phyloP scores from a whole-genome alignment of 2,797 vertebrate species.

The Bradypodion ventrale region DNA sequence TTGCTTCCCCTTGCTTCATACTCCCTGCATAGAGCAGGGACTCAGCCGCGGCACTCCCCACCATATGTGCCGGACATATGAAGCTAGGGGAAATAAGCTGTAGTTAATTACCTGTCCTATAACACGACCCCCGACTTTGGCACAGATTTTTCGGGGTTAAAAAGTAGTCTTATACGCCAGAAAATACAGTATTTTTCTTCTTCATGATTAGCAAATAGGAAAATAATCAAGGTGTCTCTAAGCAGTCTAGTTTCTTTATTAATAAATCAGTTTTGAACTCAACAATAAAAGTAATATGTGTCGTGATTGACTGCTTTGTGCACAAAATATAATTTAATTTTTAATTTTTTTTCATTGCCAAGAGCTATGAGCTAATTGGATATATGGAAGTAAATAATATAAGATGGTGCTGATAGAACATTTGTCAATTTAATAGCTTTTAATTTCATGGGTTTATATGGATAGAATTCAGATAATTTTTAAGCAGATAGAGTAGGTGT shows the following conservation, averaged over 20 bases:
- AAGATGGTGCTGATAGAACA: constrained; percentile 35
- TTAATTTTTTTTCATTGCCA: constrained; percentile 53
- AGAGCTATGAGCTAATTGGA: constrained; percentile 64
- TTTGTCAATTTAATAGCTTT: constrained; percentile 59
- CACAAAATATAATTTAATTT: not conserved
- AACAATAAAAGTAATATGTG: constrained; percentile 47
- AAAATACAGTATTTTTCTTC: not conserved
- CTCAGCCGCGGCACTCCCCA: too few species aligned
- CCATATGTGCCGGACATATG: too few species aligned
- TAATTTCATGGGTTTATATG: constrained; percentile 56
- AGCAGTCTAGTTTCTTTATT: not conserved
- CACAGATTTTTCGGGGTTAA: too few species aligned
- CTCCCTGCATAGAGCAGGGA: too few species aligned
- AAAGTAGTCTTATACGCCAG: too few species aligned
- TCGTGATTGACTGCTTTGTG: constrained; percentile 46
- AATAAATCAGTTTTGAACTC: constrained; percentile 43
- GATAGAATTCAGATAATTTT: constrained; percentile 44
- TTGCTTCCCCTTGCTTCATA: too few species aligned
- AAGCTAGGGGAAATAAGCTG: too few species aligned
- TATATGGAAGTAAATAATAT: constrained; percentile 45
- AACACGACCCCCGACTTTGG: too few species aligned
- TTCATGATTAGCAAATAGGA: constrained; percentile 26
- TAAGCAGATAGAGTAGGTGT: not conserved
- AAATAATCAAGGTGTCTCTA: not conserved
- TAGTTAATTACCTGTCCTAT: too few species aligned